phyloP scores from a whole-genome alignment of 1,140 invertebrate species.

The Aphaenogaster floridana region DNA sequence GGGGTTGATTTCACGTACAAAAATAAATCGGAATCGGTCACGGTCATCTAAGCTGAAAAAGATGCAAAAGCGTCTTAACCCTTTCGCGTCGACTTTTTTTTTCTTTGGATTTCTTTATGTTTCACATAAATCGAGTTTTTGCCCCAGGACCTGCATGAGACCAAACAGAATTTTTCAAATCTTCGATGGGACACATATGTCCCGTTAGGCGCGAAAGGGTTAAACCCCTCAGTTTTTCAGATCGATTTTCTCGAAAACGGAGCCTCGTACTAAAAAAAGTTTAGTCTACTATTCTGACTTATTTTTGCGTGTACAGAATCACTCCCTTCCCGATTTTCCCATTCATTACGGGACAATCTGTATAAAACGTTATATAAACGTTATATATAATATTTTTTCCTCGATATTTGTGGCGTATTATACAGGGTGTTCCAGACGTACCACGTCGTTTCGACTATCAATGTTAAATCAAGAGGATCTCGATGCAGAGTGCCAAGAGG shows the following conservation, averaged over 20 bases:
- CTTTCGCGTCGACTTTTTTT: too few relatives aligned
- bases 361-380: constrained; percentile 55
- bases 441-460: not conserved
- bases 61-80: too few relatives aligned
- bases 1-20: not conserved
- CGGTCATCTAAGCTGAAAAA: not conserved
- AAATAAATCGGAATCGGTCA: constrained; percentile 27
- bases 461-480: not conserved
- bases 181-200: too few relatives aligned
- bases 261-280: not conserved
- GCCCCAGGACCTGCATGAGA: too few relatives aligned
- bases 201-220: too few relatives aligned
- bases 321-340: not conserved
- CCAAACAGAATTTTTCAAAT: too few relatives aligned
- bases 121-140: too few relatives aligned
- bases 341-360: constrained; percentile 7
- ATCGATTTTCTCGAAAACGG: not conserved
- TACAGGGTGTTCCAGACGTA: constrained; percentile 36
- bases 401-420: constrained; percentile 40
- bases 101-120: too few relatives aligned
- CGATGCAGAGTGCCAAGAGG: not conserved
- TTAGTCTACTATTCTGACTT: constrained; percentile 11
- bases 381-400: constrained; percentile 58
- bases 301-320: not conserved
- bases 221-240: not conserved